A percentile compares a stretch with the other conserved stretches of the same genome.
Conservation (phyloP, 1,140 invertebrate species). For the Drosophila funebris region DNA sequence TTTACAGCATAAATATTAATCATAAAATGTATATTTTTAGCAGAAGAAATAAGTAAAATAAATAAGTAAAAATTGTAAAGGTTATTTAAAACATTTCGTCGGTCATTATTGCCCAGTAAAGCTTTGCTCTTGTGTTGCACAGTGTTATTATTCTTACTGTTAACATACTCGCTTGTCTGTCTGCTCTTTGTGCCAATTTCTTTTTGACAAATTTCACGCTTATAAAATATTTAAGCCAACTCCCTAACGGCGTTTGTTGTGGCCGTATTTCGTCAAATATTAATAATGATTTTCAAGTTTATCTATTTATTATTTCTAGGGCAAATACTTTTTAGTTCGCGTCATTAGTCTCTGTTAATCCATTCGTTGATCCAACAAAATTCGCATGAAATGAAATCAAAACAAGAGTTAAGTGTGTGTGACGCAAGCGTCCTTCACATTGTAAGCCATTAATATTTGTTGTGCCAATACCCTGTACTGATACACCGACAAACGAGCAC, state of each 20-base stretch:
- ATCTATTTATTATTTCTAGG: constrained; percentile 10
- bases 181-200: constrained; percentile 59
- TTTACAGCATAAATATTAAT: no score
- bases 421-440: constrained; percentile 31
- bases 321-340: constrained; percentile 15
- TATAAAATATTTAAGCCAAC: constrained; percentile 62
- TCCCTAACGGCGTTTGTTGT: constrained; percentile 13
- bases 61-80: no score
- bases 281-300: constrained; percentile 41
- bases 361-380: constrained; percentile 20
- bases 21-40: no score
- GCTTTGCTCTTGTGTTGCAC: not conserved
- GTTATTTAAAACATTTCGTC: no score
- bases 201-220: constrained; percentile 55
- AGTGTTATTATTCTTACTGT: constrained; percentile 38
- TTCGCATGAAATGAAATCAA: constrained; percentile 9
- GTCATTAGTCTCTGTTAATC: constrained; percentile 32
- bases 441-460: not conserved
- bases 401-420: not conserved
- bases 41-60: no score
- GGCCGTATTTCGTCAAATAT: constrained; percentile 42
- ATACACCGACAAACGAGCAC: constrained; percentile 1
- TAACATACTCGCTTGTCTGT: constrained; percentile 27
- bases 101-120: not conserved
- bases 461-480: not conserved